Evolutionary conservation across 1,140 invertebrate species (phyloP), one percentile per base, ranked within the genome.

Genomic region (Sycophaga agraensis): DNA sequence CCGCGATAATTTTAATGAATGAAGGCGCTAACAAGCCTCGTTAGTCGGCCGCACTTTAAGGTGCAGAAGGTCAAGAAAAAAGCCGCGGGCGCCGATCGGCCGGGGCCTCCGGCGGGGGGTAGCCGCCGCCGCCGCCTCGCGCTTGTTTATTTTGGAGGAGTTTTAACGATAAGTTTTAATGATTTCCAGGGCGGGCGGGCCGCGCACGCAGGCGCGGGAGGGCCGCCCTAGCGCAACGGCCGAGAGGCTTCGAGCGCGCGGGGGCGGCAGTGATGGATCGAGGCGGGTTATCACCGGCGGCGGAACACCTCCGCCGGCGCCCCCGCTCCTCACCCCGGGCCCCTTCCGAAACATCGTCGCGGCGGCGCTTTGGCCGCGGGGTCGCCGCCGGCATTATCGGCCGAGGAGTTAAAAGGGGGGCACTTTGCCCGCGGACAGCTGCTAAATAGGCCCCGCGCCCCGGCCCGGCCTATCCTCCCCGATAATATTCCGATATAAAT

Each of bases 251-350:
- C 39, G 57, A 40, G 46, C 35, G 59, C 69, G 68, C 63, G 60
- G n/a, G n/a, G n/a, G n/a, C 67, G 75, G 77, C 77, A 80, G 77
- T 79, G 78, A 80, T 80, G 77, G 78, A 80, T 80, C 72, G 78
- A 74, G 73, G 64, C 67, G 69, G 71, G 75, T 80, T 80, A 80
- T 80, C 78, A 76, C 74, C 74, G 75, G 72, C 75, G 73, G 70
- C 71, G 70, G 72, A 74, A 75, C 71, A 77, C 74, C 73, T 71
- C 64, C 70, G 66, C 65, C 49, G 12, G 12, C 39, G 14, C 53
- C 14, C 5, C 14, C n/a, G 19, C n/a, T 17, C 3, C 22, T 16
- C 2, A 17, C 51, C 35, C 21, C 12, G 8, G 8, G 40, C 12
- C 28, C 16, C 22, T 6, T 11, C 37, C 46, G 35, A 37, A 22